These are phyloP conservation scores for Condylura cristata DNA, from an alignment of 2,113 vertebrate species.

Conservation along the genomic window DNA sequence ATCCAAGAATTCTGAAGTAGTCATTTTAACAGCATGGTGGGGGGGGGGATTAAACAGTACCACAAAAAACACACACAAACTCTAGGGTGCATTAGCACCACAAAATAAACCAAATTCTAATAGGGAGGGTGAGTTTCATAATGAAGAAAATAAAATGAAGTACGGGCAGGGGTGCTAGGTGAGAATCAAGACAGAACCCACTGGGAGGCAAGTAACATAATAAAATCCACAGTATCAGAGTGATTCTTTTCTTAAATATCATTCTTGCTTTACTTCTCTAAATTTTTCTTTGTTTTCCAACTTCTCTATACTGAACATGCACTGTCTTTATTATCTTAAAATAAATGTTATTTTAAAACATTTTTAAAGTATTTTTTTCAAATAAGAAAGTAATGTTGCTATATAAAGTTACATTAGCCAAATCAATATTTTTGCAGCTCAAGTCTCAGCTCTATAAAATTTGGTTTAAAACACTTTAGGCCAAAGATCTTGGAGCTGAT, in stretches of 20 bases:
- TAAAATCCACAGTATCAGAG: not conserved
- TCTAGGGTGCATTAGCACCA: not conserved
- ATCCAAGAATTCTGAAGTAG: slow-evolving; percentile 65
- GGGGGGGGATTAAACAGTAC: slow-evolving; percentile 49
- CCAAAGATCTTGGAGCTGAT: not conserved
- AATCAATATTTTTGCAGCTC: not conserved
- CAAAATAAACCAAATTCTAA: not conserved
- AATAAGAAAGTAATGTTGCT: not conserved
- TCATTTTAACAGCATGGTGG: slow-evolving; percentile 64
- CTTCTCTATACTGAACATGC: not conserved
- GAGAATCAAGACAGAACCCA: not conserved
- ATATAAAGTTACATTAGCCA: not conserved
- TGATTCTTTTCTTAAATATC: not conserved
- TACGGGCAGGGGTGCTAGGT: rapidly evolving
- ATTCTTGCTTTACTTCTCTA: not conserved
- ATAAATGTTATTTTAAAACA: not conserved
- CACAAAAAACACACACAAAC: slow-evolving; percentile 34
- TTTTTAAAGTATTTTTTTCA: not conserved
- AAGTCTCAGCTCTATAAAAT: not conserved
- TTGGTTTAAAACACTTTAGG: not conserved
- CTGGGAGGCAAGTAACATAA: not conserved
- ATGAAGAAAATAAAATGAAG: not conserved
- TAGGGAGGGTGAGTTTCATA: not conserved
- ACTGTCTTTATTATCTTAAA: not conserved
- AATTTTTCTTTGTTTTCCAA: not conserved